These are phyloP conservation scores for Pseudotriccus pelzelni DNA, from an alignment of 2,797 vertebrate genomes.

Conservation along the genomic window DNA sequence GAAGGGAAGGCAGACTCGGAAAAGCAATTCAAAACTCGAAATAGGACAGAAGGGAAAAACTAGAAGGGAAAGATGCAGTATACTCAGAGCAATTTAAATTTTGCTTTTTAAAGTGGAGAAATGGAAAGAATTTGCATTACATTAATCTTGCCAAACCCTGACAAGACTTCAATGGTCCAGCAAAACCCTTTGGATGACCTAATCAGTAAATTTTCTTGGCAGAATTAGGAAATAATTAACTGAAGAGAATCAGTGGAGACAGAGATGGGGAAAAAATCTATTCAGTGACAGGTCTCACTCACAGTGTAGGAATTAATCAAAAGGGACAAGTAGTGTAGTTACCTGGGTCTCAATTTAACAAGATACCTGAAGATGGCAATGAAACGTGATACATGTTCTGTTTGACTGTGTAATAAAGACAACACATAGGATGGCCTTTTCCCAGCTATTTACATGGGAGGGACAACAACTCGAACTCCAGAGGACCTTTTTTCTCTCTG, in stretches of 20 bases:
- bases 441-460: neutral
- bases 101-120: neutral
- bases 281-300: neutral
- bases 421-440: neutral
- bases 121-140: neutral
- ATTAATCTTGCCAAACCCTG: neutral
- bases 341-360: neutral
- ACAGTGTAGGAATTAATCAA: neutral
- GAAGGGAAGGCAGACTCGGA: neutral
- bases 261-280: neutral
- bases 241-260: constrained; percentile 12
- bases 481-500: neutral
- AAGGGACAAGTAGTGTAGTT: neutral
- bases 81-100: neutral
- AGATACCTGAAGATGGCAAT: neutral
- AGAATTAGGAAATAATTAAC: constrained; percentile 33
- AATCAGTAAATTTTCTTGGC: constrained; percentile 57
- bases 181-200: constrained; percentile 18
- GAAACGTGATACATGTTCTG: neutral
- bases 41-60: neutral
- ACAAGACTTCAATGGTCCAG: neutral
- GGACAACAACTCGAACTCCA: neutral
- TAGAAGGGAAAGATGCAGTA: neutral
- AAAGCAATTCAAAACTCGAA: neutral
- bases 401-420: neutral